Base-by-base conservation (phyloP, 2,113 vertebrate genomes). In the Trachemys scripta region DNA sequence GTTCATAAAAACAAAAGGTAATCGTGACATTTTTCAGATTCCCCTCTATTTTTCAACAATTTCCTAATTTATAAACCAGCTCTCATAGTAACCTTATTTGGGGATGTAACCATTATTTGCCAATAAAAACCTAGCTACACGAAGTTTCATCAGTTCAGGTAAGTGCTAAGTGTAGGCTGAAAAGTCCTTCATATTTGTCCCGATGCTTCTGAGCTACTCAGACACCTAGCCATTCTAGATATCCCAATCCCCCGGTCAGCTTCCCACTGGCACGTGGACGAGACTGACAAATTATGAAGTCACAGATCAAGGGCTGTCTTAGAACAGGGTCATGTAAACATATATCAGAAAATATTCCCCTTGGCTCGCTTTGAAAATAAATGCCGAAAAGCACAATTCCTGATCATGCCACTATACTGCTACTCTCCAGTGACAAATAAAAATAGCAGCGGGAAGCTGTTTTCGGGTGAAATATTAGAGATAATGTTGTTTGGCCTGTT, bases 81-180 rank as follows among this genome's bases (percentile, higher is more conserved):
- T 80, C 89, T 91, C n/a, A 62, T 82, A 82, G 6, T 53, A 49
- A 85, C 50, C 54, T 38, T 5, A 53, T 69, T 89, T 59, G 35
- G 35, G 13, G 59, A 24, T 0, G 1, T 7, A 90, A 27, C 31
- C 69, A 9, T 19, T 93, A 69, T 54, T 86, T 92, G 56, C 76
- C 0, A 0, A 35, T 11, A 38, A 72, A 72, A 78, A 29, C 85
- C 78, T 35, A 94, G 54, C n/a, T 69, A 56, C 16, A 7, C 0
- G 0, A 8, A 78, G 14, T 56, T 92, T 54, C 0, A 0, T 9
- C 53, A 47, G 7, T 27, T 54, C 38, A 54, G 51, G 3, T 65
- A 87, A 72, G n/a, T 65, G 47, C 69, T 2, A 45, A 35, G 7
- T 0, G 1, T 5, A 72, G 86, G 54, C 72, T 27, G n/a, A n/a